Base-by-base conservation (phyloP, 2,797 vertebrate species). In the Cercopithecus neglectus region DNA sequence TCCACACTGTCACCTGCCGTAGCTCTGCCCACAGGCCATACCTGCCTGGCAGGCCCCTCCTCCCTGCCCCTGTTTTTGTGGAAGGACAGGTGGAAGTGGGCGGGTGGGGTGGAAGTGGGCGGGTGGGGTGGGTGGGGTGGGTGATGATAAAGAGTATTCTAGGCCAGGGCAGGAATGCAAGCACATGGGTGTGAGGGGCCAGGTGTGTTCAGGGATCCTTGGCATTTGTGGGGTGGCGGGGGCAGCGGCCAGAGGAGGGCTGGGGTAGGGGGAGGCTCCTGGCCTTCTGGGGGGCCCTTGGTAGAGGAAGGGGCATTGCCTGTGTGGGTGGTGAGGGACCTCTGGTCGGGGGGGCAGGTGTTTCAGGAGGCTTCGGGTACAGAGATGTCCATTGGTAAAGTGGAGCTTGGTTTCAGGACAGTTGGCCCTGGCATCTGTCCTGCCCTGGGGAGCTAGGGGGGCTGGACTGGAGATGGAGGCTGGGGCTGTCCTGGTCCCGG, bases 1-100 rank as follows among this genome's bases (percentile, higher is more conserved):
- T 5, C 33, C 59, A 7, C 17, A 0, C 75, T 0, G 11, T 36
- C 7, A 0, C 24, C 17, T 14, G 7, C 9, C 0, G 16, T 16
- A 1, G 48, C 87, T 8, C 28, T 13, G 2, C 9, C 57, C 22
- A 0, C 1, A 1, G 61, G 44, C n/a, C 36, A 24, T 5, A 0
- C 10, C 28, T 36, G 26, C 83, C 50, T 0, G 8, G 10, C 0
- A 1, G 1, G 11, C 5, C 36, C 39, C n/a, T 21, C 16, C 88
- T 55, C 36, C 48, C 74, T 30, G 19, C 5, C 59, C 33, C 17
- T 5, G 30, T 24, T 13, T 26, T 1, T 28, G 59, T 26, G 72
- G 46, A 84, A 70, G 57, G 57, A n/a, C 59, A 30, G 46, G 94
- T 10, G 9, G 57, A 24, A 5, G 72, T 12, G 30, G 55, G 36